A percentile compares a stretch with the other conserved stretches of the same genome.
These are phyloP conservation scores for Diadema setosum DNA, from an alignment of 35 echinoderm and acorn worm genomes.

Conservation along the genomic window DNA sequence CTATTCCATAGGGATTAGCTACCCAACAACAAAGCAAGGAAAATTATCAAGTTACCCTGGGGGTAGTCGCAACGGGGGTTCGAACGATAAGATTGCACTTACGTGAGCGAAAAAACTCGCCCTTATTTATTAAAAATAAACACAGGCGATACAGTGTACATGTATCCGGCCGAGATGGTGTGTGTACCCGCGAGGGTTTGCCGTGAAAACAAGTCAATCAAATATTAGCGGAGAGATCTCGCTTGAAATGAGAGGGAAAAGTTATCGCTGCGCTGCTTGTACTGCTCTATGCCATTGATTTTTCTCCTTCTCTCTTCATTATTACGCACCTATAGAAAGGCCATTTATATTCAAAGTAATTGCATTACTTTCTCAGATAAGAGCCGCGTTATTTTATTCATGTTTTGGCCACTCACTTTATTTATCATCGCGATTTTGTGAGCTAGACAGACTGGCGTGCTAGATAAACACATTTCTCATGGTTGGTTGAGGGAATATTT, in stretches of 20 bases:
- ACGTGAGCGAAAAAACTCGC: constrained; percentile 41
- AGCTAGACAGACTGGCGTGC: background rate
- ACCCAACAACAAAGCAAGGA: constrained; percentile 70
- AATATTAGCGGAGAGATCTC: constrained; percentile 31
- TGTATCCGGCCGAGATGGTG: constrained; percentile 38
- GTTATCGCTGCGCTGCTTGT: background rate
- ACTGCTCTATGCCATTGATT: background rate
- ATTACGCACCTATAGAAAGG: background rate
- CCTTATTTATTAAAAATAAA: constrained; percentile 84
- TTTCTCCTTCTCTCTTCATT: background rate
- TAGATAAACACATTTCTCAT: background rate
- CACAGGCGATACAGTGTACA: constrained; percentile 71
- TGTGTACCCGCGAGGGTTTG: constrained; percentile 36
- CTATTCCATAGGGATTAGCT: constrained; percentile 55
- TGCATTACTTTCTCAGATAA: background rate
- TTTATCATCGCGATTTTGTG: background rate
- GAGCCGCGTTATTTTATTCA: background rate
- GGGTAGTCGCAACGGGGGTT: constrained; percentile 54
- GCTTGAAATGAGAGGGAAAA: background rate
- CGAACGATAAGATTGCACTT: constrained; percentile 48
- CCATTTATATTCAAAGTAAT: background rate
- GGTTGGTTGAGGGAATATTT: background rate
- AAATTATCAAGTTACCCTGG: constrained; percentile 71
- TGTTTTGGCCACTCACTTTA: background rate
- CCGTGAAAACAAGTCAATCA: constrained; percentile 68